phyloP scores from a whole-genome alignment of 2,888 invertebrate species.

The Tanaodytes sp. region DNA sequence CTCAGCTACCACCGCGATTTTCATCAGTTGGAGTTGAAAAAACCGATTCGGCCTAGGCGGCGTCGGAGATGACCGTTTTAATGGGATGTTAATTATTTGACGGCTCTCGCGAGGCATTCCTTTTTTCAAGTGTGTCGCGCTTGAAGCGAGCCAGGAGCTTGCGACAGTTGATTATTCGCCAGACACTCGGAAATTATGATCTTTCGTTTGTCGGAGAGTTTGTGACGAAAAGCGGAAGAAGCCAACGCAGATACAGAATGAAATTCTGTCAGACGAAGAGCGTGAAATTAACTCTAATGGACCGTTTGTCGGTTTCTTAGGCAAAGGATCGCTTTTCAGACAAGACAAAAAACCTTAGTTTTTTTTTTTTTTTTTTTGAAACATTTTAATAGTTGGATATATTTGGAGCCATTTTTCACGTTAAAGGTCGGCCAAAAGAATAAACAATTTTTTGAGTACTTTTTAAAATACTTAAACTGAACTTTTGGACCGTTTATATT shows the following conservation, averaged over 20 bases:
- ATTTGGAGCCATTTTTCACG: too few relatives aligned
- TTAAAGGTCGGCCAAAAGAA: too few relatives aligned
- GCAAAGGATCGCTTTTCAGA: not conserved
- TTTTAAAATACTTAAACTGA: too few relatives aligned
- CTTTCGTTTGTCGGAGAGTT: conserved; percentile 15
- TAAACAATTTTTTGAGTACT: too few relatives aligned
- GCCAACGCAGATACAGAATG: too few relatives aligned
- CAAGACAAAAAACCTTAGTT: not conserved
- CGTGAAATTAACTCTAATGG: conserved; percentile 42
- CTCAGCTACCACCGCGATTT: not conserved
- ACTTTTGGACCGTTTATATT: too few relatives aligned
- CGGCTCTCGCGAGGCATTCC: not conserved
- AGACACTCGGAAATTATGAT: conserved; percentile 61
- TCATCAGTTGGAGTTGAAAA: too few relatives aligned
- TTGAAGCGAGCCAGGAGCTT: conserved; percentile 11
- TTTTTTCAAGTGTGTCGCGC: conserved; percentile 13
- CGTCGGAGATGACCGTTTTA: conserved; percentile 17
- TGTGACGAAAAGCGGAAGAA: not conserved
- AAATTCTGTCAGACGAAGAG: too few relatives aligned
- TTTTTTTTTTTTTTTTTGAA: too few relatives aligned
- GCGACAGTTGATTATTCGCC: conserved; percentile 61
- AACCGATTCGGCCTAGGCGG: too few relatives aligned
- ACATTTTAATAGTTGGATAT: too few relatives aligned
- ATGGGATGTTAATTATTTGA: conserved; percentile 42
- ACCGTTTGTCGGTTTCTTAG: not conserved